Conservation (phyloP, 2,113 vertebrate species). For the Platysternon megacephalum region DNA sequence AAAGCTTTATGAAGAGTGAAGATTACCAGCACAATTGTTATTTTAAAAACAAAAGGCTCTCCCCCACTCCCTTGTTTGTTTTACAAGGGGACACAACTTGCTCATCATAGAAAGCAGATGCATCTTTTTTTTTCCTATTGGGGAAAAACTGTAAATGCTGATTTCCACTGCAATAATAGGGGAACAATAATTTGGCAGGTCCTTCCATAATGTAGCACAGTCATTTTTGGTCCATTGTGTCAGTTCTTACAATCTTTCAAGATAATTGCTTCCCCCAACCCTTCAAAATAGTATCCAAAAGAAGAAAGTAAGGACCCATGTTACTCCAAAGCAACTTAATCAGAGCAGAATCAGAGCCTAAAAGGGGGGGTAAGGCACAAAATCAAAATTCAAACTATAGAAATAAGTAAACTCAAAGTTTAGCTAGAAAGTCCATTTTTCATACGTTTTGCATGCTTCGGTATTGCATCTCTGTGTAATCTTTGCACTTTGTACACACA, state of each 20-base stretch:
- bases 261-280: background rate
- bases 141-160: background rate
- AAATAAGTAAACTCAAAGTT: background rate
- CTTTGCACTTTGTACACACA: background rate
- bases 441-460: background rate
- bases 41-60: background rate
- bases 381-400: background rate
- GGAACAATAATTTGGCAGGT: background rate
- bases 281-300: background rate
- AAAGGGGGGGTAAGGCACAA: background rate
- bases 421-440: background rate
- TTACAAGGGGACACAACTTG: background rate
- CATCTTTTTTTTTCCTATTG: background rate
- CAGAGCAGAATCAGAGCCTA: fast-evolving
- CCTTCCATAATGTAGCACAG: background rate
- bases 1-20: background rate
- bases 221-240: background rate
- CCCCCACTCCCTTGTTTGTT: background rate
- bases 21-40: background rate
- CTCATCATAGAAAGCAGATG: background rate
- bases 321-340: background rate
- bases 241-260: background rate
- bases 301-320: background rate
- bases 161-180: background rate
- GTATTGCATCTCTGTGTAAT: background rate